phyloP scores from a whole-genome alignment of 2,113 vertebrate genomes.

The Charina bottae region DNA sequence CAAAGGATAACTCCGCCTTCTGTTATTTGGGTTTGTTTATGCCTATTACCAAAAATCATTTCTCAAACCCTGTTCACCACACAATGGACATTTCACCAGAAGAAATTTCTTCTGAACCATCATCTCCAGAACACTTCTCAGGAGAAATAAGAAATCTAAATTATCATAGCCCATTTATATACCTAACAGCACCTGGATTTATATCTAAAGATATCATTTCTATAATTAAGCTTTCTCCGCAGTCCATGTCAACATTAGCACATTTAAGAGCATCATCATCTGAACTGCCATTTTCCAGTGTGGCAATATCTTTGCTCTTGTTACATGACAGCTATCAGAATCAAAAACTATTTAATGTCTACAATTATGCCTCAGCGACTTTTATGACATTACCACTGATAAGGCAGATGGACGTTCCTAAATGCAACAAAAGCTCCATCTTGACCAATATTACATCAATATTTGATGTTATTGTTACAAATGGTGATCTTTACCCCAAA shows the following conservation, averaged over 20 bases:
- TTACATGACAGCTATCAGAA: background rate
- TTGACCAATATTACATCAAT: slow-evolving; percentile 6
- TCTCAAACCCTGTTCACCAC: background rate
- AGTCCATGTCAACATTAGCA: background rate
- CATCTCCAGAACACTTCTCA: slow-evolving; percentile 1
- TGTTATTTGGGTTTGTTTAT: background rate
- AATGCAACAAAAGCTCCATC: background rate
- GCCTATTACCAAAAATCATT: background rate
- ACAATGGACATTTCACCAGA: slow-evolving; percentile 12
- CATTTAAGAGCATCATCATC: background rate
- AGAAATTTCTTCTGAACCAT: background rate
- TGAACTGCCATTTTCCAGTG: background rate
- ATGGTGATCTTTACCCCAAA: background rate
- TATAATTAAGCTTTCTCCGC: background rate
- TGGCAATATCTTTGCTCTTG: background rate
- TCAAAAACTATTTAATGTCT: background rate
- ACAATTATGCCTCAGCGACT: background rate
- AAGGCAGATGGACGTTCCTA: background rate
- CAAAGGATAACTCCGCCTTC: background rate
- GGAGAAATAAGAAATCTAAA: background rate
- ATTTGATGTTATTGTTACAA: background rate
- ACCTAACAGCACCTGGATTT: background rate
- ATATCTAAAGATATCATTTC: background rate
- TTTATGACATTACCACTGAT: background rate
- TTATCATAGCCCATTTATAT: accelerated